Evolutionary conservation across 2,113 vertebrate genomes (phyloP).

Genomic region (Ailuropoda melanoleuca): DNA sequence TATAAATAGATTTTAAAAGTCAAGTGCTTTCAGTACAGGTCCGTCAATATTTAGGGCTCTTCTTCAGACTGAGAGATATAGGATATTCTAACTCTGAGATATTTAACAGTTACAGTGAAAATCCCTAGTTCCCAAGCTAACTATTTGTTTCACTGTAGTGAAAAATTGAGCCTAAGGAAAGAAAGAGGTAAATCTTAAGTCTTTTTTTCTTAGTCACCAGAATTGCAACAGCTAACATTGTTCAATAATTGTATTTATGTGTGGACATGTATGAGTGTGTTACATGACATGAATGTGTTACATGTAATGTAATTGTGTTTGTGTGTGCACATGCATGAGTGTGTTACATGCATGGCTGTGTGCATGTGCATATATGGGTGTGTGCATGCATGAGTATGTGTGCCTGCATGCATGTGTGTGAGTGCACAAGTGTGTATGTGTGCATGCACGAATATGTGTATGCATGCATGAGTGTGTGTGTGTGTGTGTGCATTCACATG

Average conservation of each 20-base stretch:
- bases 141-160: neutral
- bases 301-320: neutral
- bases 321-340: rapidly evolving
- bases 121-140: neutral
- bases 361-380: neutral
- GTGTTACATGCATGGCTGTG: neutral
- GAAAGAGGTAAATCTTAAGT: neutral
- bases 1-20: neutral
- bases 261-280: neutral
- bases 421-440: neutral
- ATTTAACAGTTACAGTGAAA: neutral
- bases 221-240: neutral
- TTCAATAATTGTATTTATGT: neutral
- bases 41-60: neutral
- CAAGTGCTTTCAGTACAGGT: neutral
- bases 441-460: neutral
- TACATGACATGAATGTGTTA: neutral
- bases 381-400: too few species aligned
- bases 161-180: neutral
- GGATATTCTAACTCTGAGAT: neutral
- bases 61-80: neutral
- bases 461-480: neutral
- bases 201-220: neutral
- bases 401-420: too few species aligned
- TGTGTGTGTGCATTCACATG: neutral